Evolutionary conservation across 2,113 vertebrate genomes (phyloP), one percentile per base, ranked within the genome.

Genomic region (Podiceps cristatus): DNA sequence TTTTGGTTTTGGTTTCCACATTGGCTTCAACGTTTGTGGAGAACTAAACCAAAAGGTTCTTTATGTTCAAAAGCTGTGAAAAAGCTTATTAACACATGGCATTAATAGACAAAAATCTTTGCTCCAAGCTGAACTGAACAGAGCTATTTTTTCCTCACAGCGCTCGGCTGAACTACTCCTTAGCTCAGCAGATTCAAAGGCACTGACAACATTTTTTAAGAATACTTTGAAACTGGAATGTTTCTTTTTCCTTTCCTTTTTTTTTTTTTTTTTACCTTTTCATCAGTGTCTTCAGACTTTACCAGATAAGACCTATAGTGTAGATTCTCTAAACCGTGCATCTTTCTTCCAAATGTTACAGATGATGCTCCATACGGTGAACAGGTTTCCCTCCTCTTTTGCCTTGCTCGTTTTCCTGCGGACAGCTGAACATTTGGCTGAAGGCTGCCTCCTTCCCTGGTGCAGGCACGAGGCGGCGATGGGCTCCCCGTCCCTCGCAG

Each of bases 11-110:
- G 71, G 45, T 92, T 94, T 84, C 82, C 53, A 35, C 2, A 6
- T 71, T 74, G 75, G n/a, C 86, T 90, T 81, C 79, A 60, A 49
- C 83, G 86, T 74, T 58, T 89, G 75, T 2, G 11, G 83, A 56
- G 71, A 77, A 24, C 40, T 59, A 56, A 94, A 93, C 87, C 78
- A 93, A 96, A 76, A 86, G 92, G 33, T 67, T 87, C 92, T 96
- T 92, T 96, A 86, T 97, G 75, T 88, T 84, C 59, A 25, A 90
- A 82, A 95, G 67, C 63, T 91, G 84, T 94, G 93, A 91, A 80
- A 91, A 93, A 88, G 50, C 73, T 89, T 86, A 64, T 95, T 96
- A 97, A 85, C 87, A 74, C 53, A 3, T 86, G 88, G 77, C 50
- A 18, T 87, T 91, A 91, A 81, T 44, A 42, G 62, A 52, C 67